Evolutionary conservation across 2,888 invertebrate genomes (phyloP).

Genomic region (Chaetoderma sp.): DNA sequence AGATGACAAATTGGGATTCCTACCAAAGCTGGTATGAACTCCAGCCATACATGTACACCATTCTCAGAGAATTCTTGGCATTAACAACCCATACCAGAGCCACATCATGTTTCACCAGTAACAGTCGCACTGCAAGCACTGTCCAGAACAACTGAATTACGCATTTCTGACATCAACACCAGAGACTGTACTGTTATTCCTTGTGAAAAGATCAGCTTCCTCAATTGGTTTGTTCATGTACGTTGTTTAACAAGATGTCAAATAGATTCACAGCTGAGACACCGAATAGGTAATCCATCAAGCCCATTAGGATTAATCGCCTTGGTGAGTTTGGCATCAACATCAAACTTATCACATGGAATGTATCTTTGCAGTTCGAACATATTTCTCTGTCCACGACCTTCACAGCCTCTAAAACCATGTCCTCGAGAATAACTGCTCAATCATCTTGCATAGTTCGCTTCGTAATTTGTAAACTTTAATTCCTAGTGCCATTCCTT

Average conservation of each 20-base stretch:
- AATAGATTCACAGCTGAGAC: slow-evolving; percentile 1
- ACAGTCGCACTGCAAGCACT: slow-evolving; percentile 21
- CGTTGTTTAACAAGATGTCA: slow-evolving; percentile 1
- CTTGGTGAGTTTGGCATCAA: no score
- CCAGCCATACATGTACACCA: slow-evolving; percentile 30
- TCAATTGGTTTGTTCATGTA: background rate
- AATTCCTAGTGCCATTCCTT: no score
- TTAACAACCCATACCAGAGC: slow-evolving; percentile 26
- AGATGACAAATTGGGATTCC: slow-evolving; percentile 32
- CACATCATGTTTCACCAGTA: slow-evolving; percentile 16
- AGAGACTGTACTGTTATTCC: background rate
- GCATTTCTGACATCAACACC: no score
- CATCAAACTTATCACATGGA: no score
- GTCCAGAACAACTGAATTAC: no score
- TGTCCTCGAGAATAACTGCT: no score
- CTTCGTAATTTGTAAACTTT: no score
- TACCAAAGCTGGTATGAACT: slow-evolving; percentile 32
- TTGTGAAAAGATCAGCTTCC: slow-evolving; percentile 4
- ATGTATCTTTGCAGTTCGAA: no score
- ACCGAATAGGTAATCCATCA: slow-evolving; percentile 23
- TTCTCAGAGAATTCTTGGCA: slow-evolving; percentile 27
- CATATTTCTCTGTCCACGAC: no score
- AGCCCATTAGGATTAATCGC: no score
- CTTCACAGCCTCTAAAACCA: no score
- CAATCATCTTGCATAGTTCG: no score